Base-by-base conservation (phyloP, 1,140 invertebrate species). In the Apocrypta bakeri region DNA sequence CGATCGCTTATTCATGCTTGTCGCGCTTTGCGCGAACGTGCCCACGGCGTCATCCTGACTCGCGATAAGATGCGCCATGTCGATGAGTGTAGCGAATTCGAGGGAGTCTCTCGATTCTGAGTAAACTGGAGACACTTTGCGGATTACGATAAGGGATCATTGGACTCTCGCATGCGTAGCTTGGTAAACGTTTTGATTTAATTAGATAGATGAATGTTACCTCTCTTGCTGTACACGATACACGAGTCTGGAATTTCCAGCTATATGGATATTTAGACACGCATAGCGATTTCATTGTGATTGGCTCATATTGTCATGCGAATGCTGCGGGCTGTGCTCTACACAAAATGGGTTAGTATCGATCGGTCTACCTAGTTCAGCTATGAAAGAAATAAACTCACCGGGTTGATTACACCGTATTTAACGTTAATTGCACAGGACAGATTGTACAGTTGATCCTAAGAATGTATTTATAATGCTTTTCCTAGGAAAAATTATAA, bases 1-100 rank as follows among this genome's bases (percentile, higher is more conserved):
- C 14, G 31, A 82, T 72, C 64, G 81, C 74, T 78, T 78, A 78
- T 73, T 83, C 76, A 75, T 74, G 81, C 21, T 61, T 68, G 69
- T 79, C 40, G 68, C 29, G 40, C 56, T 74, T 24, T n/a, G 27
- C 42, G 24, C 72, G 37, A 24, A 73, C 48, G 48, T 56, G 48
- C 48, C 48, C 6, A n/a, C 48, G 48, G 73, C 63, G 29, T 71
- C 27, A 14, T 21, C 37, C 33, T 25, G 9, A 56, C n/a, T 1
- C 24, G 25, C 66, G 64, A 82, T 82, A 82, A 82, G 81, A 82
- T 76, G 56, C 25, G 2, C 6, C 40, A 25, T 69, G 14, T 31
- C 8, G 56, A 37, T 37, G 40, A 68, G 14, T 24, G 17, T 71
- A 61, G 71, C 71, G 66, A 68, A 31, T 66, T 79, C 31, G 61